Evolutionary conservation across 2,797 vertebrate species (phyloP), one percentile per base, ranked within the genome.

Genomic region (Chrosomus eos): DNA sequence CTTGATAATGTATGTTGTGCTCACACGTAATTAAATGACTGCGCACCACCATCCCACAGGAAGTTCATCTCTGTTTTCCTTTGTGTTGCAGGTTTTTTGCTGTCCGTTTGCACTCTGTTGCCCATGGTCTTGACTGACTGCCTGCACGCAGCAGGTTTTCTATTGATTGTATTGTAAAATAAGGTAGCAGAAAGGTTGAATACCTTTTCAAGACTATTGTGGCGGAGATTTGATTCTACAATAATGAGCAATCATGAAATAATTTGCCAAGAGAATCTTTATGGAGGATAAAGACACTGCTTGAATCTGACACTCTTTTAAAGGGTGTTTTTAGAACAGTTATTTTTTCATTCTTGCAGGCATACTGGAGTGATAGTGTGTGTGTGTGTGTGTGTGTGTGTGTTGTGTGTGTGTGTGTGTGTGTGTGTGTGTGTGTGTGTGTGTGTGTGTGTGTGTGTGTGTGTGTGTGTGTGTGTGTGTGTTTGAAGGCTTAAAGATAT

Each of bases 21-120:
- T 88, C 45, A 68, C 81, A 11, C 51, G 78, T 87, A 87, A 83
- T 62, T 80, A 48, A 82, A 48, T 89, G 68, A 87, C 40, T 72
- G 45, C 72, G 86, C 43, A 88, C 64, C 26, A 72, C 76, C 31
- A 67, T 81, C 5, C 5, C 10, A 55, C 4, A 7, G 88, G 43
- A 75, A 67, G 71, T 83, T 85, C 88, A 36, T 31, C 21, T 81
- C 36, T n/a, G 75, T 45, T 79, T 68, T 51, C n/a, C 67, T 80
- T 64, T 85, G 80, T 73, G 64, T 68, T 67, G 7, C 53, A 6
- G 6, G 10, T 75, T 83, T 81, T 67, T 83, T 43, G 60, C 33
- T 1, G 23, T 58, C 33, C 36, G 31, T 84, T 84, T 21, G 60
- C 13, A 16, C 73, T 4, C 48, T 43, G 74, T 77, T 77, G 73